A percentile compares a stretch with the other conserved stretches of the same genome.
Conservation (phyloP, 2,888 invertebrate species). For the Cataglyphis altisquamis region DNA sequence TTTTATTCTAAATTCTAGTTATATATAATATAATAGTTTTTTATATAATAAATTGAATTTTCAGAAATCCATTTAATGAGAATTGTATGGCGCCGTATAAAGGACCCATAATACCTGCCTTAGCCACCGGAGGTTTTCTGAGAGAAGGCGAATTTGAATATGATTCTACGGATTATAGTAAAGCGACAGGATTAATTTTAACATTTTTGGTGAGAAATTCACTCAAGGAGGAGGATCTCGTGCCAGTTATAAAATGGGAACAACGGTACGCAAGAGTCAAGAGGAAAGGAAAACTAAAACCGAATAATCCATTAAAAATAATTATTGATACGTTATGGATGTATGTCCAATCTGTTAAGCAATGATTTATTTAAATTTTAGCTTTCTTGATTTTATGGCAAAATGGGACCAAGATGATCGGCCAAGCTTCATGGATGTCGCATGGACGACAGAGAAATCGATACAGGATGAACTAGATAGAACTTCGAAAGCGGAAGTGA, state of each 20-base stretch:
- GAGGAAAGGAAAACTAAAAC: neutral
- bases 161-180: conserved; percentile 88
- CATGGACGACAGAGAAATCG: conserved; percentile 93
- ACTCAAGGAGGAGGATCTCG: conserved; percentile 88
- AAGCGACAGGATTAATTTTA: conserved; percentile 90
- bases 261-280: conserved; percentile 84
- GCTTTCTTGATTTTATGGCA: conserved; percentile 90
- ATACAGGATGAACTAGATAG: conserved; percentile 96
- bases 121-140: conserved; percentile 94
- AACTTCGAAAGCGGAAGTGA: conserved; percentile 94
- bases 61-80: conserved; percentile 88
- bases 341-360: neutral
- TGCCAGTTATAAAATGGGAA: conserved; percentile 92
- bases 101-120: conserved; percentile 94
- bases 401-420: conserved; percentile 87
- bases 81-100: conserved; percentile 94
- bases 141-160: conserved; percentile 85
- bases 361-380: conserved; percentile 33
- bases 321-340: neutral
- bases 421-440: conserved; percentile 90
- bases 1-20: neutral
- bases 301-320: neutral
- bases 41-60: neutral
- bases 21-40: conserved; percentile 1
- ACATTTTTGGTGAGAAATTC: conserved; percentile 93